Percentiles rank a stretch among this genome's conserved stretches.
Conservation (phyloP, 2,797 vertebrate species). For the Alcedo quadribrachys region DNA sequence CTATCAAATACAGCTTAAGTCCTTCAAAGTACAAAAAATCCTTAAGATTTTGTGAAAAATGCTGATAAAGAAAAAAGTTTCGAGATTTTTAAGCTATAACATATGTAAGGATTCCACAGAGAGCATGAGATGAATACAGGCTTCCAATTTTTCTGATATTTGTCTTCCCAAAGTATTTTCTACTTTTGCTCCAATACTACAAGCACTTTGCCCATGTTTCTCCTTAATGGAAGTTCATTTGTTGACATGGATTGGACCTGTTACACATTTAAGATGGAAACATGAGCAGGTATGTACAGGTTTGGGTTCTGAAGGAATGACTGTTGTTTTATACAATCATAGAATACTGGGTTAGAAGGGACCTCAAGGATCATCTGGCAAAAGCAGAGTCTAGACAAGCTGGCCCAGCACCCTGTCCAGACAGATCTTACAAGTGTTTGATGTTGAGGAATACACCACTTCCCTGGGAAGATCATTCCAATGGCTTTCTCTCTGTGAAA, state of each 20-base stretch:
- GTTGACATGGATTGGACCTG: neutral
- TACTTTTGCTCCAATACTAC: neutral
- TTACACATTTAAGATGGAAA: neutral
- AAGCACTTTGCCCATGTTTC: neutral
- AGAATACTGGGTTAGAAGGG: neutral
- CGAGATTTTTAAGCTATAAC: neutral
- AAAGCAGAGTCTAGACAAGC: neutral
- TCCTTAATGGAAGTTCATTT: neutral
- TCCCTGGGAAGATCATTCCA: neutral
- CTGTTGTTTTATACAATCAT: neutral
- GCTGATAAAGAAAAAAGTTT: neutral
- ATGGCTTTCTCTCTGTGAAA: neutral
- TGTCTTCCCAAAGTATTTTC: neutral
- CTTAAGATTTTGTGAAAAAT: neutral
- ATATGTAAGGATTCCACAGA: neutral
- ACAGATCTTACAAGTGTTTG: neutral
- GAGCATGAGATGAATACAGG: neutral
- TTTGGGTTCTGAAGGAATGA: neutral
- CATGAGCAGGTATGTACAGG: neutral
- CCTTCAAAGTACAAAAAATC: neutral
- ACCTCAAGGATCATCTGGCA: neutral
- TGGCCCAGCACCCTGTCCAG: neutral
- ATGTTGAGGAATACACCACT: neutral
- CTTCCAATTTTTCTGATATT: neutral
- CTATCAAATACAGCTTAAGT: neutral